Base-by-base conservation (phyloP, 2,113 vertebrate species). In the Clarias batrachus region DNA sequence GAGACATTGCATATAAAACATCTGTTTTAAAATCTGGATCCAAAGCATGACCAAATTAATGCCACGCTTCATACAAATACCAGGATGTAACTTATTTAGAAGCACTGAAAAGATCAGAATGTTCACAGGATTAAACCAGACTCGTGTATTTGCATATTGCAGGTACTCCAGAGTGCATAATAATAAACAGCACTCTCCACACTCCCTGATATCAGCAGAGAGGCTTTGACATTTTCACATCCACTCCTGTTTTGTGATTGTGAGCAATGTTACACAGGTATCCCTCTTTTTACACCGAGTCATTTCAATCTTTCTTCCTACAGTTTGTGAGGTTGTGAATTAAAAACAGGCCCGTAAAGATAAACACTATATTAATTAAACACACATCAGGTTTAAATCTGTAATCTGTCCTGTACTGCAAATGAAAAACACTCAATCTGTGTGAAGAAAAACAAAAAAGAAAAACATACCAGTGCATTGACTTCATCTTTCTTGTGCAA, bases 401-500 rank as follows among this genome's bases (percentile, higher is more conserved):
- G 6, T 27, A 71, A 2, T 71, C 16, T 66, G 12, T 13, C 3
- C 2, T 59, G 57, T 59, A 19, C 16, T 59, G 16, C 17, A 59
- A 57, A n/a, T n/a, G 4, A n/a, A 4, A n/a, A 65, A 10, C 1
- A 11, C 30, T 30, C 27, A 68, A 68, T 41, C 41, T 41, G 41
- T 7, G 48, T 48, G 48, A 7, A 48, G 8, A 48, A 48, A 6
- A 48, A 0, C 7, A 66, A 13, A 27, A 14, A 52, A 27, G 13
- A 0, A 19, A 41, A 82, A 89, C 96, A 94, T 96, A 99, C 98
- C 98, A 97, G 91, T 82, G 96, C 94, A 63, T 97, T 97, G 93
- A 97, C 97, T 95, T 99, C 97, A 94, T 99, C 97, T 91, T 97
- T 96, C 91, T 97, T 96, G 88, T 94, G 96, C 92, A 99, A 94